Base-by-base conservation (phyloP, 2,888 invertebrate genomes). In the Polydesmus complanatus region DNA sequence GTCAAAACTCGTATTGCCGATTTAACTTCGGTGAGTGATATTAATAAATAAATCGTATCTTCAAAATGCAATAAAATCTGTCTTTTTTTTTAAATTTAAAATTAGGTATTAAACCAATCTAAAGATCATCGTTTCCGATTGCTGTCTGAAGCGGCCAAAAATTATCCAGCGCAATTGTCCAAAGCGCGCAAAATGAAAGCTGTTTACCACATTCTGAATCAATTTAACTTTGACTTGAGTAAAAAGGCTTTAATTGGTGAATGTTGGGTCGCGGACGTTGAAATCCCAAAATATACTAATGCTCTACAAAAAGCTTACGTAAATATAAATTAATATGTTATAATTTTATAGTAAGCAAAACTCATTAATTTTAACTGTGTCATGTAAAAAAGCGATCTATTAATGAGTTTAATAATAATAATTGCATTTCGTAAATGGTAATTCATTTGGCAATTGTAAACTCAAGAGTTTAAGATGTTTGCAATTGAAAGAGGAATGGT, bases 101-200 rank as follows among this genome's bases (percentile, higher is more conserved):
- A 67, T 3, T 57, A 89, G 86, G 95, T 97, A 19, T 79, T 98
- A 65, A 89, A 91, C 0, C 95, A 97, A 78, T 97, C 97, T 0
- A 92, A 94, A 74, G 97, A 98, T 76, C 98, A 99, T 78, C 83
- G 97, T 61, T 96, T 96, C 77, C 83, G 96, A 47, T 95, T 98
- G 5, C 79, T 98, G 21, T 90, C 96, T 0, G 95, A 96, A 0
- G 97, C 97, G 0, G 95, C 97, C 0, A 95, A 96, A 75, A 95
- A 96, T 77, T 89, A 98, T 62, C 93, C 94, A 77, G 92, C 92
- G 74, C 97, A 97, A 97, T 72, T 75, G 54, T 88, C 95, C 65
- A 97, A 98, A 78, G 96, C 97, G 58, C 85, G 93, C 69, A 97
- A 98, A 79, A 96, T 97, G 73, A 97, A 97, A 77, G 96, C 97